Conservation (phyloP, 1,140 invertebrate genomes). For the Euglossa dilemma region DNA sequence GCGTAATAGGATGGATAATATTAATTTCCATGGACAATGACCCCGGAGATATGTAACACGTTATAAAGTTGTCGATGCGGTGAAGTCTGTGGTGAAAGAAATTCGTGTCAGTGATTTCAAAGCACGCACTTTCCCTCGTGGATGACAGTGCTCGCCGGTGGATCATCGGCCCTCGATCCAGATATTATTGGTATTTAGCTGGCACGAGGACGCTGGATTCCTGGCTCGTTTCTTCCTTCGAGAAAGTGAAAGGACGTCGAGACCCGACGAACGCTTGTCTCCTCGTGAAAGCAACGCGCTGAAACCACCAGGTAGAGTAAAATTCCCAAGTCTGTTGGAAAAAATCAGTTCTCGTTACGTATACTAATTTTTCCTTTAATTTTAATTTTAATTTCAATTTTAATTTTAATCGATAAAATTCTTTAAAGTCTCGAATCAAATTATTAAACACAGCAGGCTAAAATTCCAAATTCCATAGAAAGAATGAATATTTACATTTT, state of each 20-base stretch:
- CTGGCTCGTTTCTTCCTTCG: constrained; percentile 29
- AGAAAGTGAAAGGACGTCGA: constrained; percentile 45
- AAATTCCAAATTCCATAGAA: too few species aligned
- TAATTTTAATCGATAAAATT: too few species aligned
- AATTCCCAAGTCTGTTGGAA: background rate
- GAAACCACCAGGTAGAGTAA: background rate
- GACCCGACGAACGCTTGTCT: background rate
- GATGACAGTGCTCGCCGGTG: background rate
- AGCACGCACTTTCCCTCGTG: background rate
- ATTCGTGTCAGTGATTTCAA: background rate
- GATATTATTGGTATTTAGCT: constrained; percentile 4
- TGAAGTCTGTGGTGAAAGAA: background rate
- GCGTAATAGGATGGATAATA: too few species aligned
- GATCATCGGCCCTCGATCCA: background rate
- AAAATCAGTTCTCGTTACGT: background rate
- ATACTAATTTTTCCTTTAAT: too few species aligned
- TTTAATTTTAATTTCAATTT: background rate
- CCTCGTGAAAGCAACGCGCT: constrained; percentile 26
- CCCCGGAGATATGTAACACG: too few species aligned
- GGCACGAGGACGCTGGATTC: background rate
- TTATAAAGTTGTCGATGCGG: too few species aligned
- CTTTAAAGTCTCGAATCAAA: too few species aligned
- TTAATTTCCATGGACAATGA: too few species aligned
- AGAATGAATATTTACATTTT: too few species aligned
- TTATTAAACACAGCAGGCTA: too few species aligned